Evolutionary conservation across 2,888 invertebrate genomes (phyloP).

Genomic region (Amblyjoppa proteus): DNA sequence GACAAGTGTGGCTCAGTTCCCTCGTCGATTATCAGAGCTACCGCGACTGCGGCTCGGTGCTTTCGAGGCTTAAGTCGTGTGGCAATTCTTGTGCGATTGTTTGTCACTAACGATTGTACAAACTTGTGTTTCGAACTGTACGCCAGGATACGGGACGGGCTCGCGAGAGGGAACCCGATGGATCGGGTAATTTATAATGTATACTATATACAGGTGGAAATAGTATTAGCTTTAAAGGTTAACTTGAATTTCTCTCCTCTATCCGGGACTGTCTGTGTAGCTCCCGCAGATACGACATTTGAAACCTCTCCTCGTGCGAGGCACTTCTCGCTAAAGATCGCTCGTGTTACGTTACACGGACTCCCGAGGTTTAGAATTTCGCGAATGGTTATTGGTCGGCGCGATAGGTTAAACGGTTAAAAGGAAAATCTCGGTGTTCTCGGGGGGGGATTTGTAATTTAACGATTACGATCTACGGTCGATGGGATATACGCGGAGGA

Average conservation of each 20-base stretch:
- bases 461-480: conserved; percentile 23
- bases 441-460: conserved; percentile 20
- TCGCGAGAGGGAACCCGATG: not conserved
- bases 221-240: conserved; percentile 53
- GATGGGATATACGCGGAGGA: not conserved
- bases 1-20: not conserved
- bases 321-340: conserved; percentile 37
- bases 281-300: conserved; percentile 70
- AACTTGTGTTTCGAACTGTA: conserved; percentile 52
- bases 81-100: conserved; percentile 23
- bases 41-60: conserved; percentile 42
- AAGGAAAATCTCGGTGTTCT: conserved; percentile 1
- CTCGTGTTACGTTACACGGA: conserved; percentile 56
- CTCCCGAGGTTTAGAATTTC: conserved; percentile 53
- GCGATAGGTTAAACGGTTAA: conserved; percentile 24
- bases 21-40: not conserved
- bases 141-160: not conserved
- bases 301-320: conserved; percentile 41
- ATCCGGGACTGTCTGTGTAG: conserved; percentile 59
- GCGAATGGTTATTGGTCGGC: conserved; percentile 47
- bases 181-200: not conserved
- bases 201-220: conserved; percentile 12
- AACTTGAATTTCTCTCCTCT: conserved; percentile 56
- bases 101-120: conserved; percentile 19
- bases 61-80: conserved; percentile 48